phyloP scores from a whole-genome alignment of 2,113 vertebrate genomes.

The Chitala chitala region DNA sequence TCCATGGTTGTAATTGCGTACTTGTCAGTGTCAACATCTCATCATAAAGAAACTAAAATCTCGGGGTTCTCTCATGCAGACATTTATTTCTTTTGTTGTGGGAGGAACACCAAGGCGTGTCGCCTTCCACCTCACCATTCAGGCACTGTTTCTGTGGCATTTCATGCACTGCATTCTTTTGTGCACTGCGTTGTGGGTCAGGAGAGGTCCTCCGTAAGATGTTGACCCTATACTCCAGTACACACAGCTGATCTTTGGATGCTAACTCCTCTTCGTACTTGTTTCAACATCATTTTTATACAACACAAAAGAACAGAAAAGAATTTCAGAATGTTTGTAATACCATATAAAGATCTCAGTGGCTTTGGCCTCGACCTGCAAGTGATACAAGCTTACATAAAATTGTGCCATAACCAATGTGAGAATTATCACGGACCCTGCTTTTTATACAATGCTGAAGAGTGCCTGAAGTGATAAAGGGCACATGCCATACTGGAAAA shows the following conservation, averaged over 20 bases:
- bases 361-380: not conserved
- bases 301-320: not conserved
- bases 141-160: not conserved
- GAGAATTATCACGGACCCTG: not conserved
- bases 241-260: not conserved
- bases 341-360: too few species aligned
- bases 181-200: not conserved
- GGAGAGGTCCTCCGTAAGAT: not conserved
- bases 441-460: slow-evolving; percentile 8
- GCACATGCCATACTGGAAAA: not conserved
- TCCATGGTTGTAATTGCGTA: not conserved
- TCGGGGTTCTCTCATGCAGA: not conserved
- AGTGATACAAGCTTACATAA: slow-evolving; percentile 6
- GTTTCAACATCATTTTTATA: not conserved
- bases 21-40: not conserved
- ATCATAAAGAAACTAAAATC: not conserved
- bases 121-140: not conserved
- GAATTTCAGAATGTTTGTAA: too few species aligned
- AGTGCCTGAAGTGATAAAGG: not conserved
- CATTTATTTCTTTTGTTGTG: slow-evolving; percentile 1
- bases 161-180: not conserved
- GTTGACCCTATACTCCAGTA: not conserved
- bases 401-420: slow-evolving; percentile 6
- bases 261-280: not conserved
- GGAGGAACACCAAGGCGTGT: not conserved